Conservation (phyloP, 2,888 invertebrate genomes). For the Octonoba sinensis region DNA sequence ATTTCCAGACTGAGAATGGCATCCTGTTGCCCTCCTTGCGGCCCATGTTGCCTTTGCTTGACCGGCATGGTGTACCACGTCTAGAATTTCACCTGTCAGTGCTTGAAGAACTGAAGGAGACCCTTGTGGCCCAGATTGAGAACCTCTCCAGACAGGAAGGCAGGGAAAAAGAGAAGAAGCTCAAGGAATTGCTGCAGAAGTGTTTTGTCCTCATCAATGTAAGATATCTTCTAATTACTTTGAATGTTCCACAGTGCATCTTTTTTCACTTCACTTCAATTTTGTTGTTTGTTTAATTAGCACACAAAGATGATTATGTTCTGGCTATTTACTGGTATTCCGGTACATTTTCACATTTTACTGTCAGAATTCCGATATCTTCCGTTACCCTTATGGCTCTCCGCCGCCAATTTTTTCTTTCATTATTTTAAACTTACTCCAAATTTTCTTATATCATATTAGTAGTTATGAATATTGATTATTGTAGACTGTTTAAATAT, state of each 20-base stretch:
- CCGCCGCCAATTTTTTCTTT: no score
- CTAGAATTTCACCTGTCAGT: conserved; percentile 96
- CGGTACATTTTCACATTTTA: no score
- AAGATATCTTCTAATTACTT: conserved; percentile 68
- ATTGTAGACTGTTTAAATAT: not conserved
- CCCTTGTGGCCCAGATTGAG: conserved; percentile 84
- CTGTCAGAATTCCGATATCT: no score
- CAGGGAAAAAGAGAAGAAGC: conserved; percentile 79
- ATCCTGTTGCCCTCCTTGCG: conserved; percentile 90
- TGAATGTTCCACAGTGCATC: no score
- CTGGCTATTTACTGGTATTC: no score
- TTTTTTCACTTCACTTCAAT: no score
- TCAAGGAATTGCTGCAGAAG: conserved; percentile 90
- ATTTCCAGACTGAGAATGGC: conserved; percentile 83
- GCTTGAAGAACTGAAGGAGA: conserved; percentile 82
- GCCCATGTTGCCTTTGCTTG: conserved; percentile 94
- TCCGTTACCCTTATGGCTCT: no score
- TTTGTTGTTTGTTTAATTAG: no score
- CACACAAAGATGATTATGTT: no score
- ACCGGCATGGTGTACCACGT: conserved; percentile 91
- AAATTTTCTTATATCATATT: no score
- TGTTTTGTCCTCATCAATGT: conserved; percentile 95
- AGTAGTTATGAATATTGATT: no score
- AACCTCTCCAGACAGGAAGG: conserved; percentile 83
- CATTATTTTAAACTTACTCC: no score